Conservation (phyloP, 2,888 invertebrate species). For the Hemicrepidius hirtus region DNA sequence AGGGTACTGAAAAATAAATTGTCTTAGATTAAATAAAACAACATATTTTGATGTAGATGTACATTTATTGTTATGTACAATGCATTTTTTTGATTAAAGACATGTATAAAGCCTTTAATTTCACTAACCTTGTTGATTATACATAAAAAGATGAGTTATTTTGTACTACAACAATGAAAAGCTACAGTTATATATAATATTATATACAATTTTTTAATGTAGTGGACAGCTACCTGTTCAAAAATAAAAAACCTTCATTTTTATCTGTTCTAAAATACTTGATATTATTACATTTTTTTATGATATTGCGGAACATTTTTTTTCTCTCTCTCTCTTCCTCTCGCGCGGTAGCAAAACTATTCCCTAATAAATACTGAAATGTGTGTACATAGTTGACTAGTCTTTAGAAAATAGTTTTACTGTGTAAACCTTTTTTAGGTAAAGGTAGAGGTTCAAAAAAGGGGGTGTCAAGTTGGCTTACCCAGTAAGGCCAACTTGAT, state of each 20-base stretch:
- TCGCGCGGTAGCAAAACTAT: slow-evolving; percentile 38
- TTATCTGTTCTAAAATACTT: no score
- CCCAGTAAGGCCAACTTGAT: no score
- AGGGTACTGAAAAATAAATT: no score
- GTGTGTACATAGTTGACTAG: slow-evolving; percentile 20
- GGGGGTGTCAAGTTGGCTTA: no score
- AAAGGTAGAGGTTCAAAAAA: slow-evolving; percentile 7
- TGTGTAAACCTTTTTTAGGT: background rate
- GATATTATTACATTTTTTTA: slow-evolving; percentile 1
- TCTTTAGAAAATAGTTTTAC: slow-evolving; percentile 29
- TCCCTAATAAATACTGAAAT: slow-evolving; percentile 31
- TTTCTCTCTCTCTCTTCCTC: no score
- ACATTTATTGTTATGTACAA: slow-evolving; percentile 60
- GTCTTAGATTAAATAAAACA: background rate
- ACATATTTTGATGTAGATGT: slow-evolving; percentile 34
- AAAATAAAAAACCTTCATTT: slow-evolving; percentile 15
- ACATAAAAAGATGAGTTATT: slow-evolving; percentile 48
- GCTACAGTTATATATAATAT: slow-evolving; percentile 39
- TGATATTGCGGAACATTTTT: slow-evolving; percentile 17
- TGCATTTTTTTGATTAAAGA: slow-evolving; percentile 39
- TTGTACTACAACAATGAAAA: slow-evolving; percentile 52
- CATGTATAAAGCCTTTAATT: slow-evolving; percentile 46
- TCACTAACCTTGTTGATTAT: slow-evolving; percentile 53
- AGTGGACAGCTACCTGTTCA: slow-evolving; percentile 43
- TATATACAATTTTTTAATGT: slow-evolving; percentile 42